Evolutionary conservation across 1,140 invertebrate genomes (phyloP), one percentile per base, ranked within the genome.

Genomic region (Halictus rubicundus): DNA sequence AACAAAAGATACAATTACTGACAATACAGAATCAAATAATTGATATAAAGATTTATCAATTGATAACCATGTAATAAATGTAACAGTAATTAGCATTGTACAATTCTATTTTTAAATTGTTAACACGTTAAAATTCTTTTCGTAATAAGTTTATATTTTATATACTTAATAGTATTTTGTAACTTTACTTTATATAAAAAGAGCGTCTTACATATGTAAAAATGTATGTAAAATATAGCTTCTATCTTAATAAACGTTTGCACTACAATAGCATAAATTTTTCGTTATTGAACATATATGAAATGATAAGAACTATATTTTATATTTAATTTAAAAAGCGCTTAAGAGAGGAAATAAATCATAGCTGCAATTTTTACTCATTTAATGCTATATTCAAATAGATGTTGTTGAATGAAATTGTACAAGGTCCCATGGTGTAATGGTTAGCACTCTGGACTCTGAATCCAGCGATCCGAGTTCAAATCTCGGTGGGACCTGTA

Each of bases 371-470:
- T n/a, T 21, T 12, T 63, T 39, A 52, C 25, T 19, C 10, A 12
- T 12, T 23, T 1, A 4, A 42, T n/a, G 14, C 27, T 23, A 0
- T 0, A 0, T 0, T 25, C 9, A 27, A 61, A 52, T 39, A 21
- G 0, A 12, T 63, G 8, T 8, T n/a, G 39, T 49, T 7, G 39
- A 21, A 63, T 0, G 0, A 5, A 9, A 0, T 12, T 23, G 0
- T 0, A 25, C 39, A 73, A 85, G 75, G 76, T 86, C 59, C 68
- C 76, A 65, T 79, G 76, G 76, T 69, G 83, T 95, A 95, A 95
- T 95, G 95, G 95, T 95, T 95, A 95, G 95, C 95, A 95, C 94
- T 95, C 94, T 95, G 95, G 95, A 95, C 95, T 95, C 94, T 95
- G 95, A 95, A 95, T 95, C 95, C 95, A 95, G 95, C 94, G 94